A percentile compares a stretch with the other conserved stretches of the same genome.
Evolutionary conservation across 2,888 invertebrate species (phyloP).

Genomic region (Parnassius mnemosyne): DNA sequence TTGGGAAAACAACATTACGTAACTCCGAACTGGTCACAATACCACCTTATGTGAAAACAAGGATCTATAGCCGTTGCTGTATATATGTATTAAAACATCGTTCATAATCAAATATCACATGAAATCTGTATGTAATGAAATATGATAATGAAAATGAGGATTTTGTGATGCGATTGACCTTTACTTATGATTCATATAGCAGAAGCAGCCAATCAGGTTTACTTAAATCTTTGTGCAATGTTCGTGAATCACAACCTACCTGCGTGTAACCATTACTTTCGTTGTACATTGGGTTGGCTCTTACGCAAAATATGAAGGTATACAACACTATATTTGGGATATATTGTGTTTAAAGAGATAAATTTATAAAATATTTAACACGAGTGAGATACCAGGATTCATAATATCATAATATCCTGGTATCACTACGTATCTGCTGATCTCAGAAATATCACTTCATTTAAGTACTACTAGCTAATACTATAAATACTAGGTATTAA

Average conservation of each 20-base stretch:
- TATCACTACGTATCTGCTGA: too few species aligned
- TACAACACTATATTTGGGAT: conserved; percentile 1
- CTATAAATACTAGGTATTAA: too few species aligned
- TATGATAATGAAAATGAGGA: too few species aligned
- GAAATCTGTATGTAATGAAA: too few species aligned
- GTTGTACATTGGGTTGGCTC: not conserved
- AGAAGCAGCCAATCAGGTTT: not conserved
- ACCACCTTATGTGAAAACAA: too few species aligned
- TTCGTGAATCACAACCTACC: conserved; percentile 11
- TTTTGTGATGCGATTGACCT: conserved; percentile 2
- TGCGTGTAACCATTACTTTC: conserved; percentile 1
- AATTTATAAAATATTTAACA: not conserved
- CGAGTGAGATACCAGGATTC: not conserved
- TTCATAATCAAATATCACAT: too few species aligned
- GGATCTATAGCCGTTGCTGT: too few species aligned
- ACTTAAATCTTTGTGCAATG: conserved; percentile 18
- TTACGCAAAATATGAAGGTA: conserved; percentile 12
- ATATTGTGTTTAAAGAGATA: conserved; percentile 2
- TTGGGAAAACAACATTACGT: too few species aligned
- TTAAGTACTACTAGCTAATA: too few species aligned
- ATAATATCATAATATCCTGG: not conserved
- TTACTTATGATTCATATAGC: conserved; percentile 3
- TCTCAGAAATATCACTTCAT: too few species aligned
- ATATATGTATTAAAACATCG: too few species aligned
- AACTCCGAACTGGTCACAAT: too few species aligned